These are phyloP conservation scores for Conger conger DNA, from an alignment of 2,113 vertebrate species.

Conservation along the genomic window DNA sequence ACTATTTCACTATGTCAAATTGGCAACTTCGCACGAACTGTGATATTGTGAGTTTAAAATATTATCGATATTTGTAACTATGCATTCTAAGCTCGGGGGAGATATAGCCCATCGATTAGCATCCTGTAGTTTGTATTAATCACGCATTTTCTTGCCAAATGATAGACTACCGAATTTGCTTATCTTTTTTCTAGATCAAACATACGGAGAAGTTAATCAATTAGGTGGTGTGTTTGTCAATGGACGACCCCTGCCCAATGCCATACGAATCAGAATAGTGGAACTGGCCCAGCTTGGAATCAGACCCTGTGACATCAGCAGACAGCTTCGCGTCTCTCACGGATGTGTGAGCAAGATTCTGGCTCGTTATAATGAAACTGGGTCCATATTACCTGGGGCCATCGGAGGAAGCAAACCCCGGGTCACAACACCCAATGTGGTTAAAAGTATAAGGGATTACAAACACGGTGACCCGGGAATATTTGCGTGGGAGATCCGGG, in stretches of 20 bases:
- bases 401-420: slow-evolving; percentile 91
- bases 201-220: slow-evolving; percentile 90
- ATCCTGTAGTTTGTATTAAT: background rate
- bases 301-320: slow-evolving; percentile 89
- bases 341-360: slow-evolving; percentile 90
- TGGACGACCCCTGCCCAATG: slow-evolving; percentile 85
- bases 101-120: no score
- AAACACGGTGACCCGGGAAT: slow-evolving; percentile 89
- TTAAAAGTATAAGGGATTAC: slow-evolving; percentile 87
- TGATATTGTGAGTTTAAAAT: background rate
- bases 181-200: slow-evolving; percentile 74
- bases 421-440: slow-evolving; percentile 89
- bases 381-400: slow-evolving; percentile 87
- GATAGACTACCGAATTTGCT: background rate
- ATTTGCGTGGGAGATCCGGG: slow-evolving; percentile 93
- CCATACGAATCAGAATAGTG: slow-evolving; percentile 85
- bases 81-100: no score
- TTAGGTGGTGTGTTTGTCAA: slow-evolving; percentile 90
- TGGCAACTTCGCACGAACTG: background rate
- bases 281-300: slow-evolving; percentile 90
- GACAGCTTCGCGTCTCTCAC: slow-evolving; percentile 84
- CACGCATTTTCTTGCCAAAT: background rate
- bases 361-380: slow-evolving; percentile 90
- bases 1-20: background rate
- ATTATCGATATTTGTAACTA: no score